Conservation (phyloP, 2,797 vertebrate genomes). For the Petrocephalus schoutedeni region DNA sequence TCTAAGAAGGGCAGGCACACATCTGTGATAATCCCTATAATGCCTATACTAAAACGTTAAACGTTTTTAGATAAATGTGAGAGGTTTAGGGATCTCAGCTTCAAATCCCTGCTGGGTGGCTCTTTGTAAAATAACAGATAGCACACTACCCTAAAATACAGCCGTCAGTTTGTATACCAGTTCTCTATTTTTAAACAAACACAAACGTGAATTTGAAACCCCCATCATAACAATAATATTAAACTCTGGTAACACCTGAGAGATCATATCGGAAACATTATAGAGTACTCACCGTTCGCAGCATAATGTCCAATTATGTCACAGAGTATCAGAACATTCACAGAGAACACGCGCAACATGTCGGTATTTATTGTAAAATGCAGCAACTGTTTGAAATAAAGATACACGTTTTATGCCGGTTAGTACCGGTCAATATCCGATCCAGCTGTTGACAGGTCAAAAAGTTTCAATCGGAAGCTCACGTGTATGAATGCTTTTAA, state of each 20-base stretch:
- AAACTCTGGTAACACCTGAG: background rate
- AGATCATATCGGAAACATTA: background rate
- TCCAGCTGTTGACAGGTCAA: constrained; percentile 18
- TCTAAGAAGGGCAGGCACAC: background rate
- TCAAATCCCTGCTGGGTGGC: background rate
- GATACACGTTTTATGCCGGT: constrained; percentile 29
- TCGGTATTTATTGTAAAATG: constrained; percentile 22
- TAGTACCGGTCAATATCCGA: constrained; percentile 37
- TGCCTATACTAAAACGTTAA: background rate
- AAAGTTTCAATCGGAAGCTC: background rate
- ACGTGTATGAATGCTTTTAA: constrained; percentile 49
- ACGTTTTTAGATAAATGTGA: background rate
- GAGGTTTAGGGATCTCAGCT: background rate
- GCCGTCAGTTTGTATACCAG: background rate
- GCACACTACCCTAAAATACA: background rate
- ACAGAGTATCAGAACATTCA: constrained; percentile 1
- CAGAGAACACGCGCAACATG: background rate
- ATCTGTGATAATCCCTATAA: background rate
- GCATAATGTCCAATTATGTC: constrained; percentile 8
- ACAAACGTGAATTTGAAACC: background rate
- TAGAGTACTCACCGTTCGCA: constrained; percentile 3
- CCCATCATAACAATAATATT: background rate
- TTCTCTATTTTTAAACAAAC: background rate
- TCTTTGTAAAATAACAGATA: background rate
- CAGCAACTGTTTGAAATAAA: constrained; percentile 6